Evolutionary conservation across 2,797 vertebrate species (phyloP), one percentile per base, ranked within the genome.

Genomic region (Paguma larvata): DNA sequence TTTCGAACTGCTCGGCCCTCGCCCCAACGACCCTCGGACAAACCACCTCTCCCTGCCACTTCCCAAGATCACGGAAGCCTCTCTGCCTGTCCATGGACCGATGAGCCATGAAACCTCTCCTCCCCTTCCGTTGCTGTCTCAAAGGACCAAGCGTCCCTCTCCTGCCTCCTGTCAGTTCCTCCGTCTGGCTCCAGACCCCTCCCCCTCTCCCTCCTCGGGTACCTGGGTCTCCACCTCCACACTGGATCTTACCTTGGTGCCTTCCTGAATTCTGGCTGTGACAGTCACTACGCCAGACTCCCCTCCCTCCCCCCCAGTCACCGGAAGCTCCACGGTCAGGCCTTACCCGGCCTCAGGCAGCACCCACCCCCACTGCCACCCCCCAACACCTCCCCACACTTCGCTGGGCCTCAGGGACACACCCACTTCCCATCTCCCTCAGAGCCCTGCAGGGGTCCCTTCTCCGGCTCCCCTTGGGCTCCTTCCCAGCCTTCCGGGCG

Each of bases 111-210:
- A 51, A 25, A 34, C 32, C n/a, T 62, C 7, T 63, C 82, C 82
- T 95, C 88, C 44, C 51, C 32, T 70, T 44, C 48, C 14, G 18
- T 94, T 68, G 18, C 59, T 13, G 4, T 85, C 80, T 89, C 87
- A 62, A 59, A 85, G 19, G 63, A 68, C 19, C 25, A 25, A 4
- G 19, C 6, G 51, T 46, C 15, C 51, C 44, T 16, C 48, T 70
- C 79, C 80, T 8, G 41, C 88, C 62, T 70, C n/a, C 6, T 32
- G 30, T 27, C 85, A 30, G 38, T 25, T 23, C 30, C 75, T 32
- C 46, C 38, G 4, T 6, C 59, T 68, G 62, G 23, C 79, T 56
- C 38, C 38, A 19, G 51, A 41, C 19, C 27, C 14, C 30, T 11
- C 23, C 3, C 4, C 3, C 34, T 19, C 21, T 13, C 32, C 0